These are phyloP conservation scores for Steinernema hermaphroditum DNA, from an alignment of 2,888 invertebrate species.

Conservation along the genomic window DNA sequence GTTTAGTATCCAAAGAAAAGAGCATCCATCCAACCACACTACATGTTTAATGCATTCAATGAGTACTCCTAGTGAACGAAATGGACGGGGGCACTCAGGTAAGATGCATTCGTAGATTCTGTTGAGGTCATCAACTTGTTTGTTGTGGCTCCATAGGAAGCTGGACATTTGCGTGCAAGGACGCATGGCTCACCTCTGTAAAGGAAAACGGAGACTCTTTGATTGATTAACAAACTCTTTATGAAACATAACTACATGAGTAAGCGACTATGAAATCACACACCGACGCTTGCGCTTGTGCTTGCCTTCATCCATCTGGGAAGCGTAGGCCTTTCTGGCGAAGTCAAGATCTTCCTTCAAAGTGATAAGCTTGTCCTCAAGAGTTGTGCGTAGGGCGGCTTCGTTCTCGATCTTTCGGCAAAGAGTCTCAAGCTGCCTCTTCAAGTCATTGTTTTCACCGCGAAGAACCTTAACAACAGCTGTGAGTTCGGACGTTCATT, in stretches of 20 bases:
- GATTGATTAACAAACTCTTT: too few species aligned
- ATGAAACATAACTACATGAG: too few species aligned
- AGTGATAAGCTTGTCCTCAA: conserved; percentile 72
- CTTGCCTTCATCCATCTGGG: conserved; percentile 84
- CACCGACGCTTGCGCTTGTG: conserved; percentile 82
- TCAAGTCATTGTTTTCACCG: conserved; percentile 74
- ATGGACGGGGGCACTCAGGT: too few species aligned
- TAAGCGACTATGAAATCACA: conserved; percentile 90
- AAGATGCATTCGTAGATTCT: too few species aligned
- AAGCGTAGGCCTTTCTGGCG: conserved; percentile 30
- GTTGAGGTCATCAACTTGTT: conserved; percentile 20
- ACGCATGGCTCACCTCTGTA: conserved; percentile 85
- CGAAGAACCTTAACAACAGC: neutral
- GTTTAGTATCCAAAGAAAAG: too few species aligned
- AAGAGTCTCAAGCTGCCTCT: conserved; percentile 79
- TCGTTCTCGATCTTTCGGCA: conserved; percentile 90
- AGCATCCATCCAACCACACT: too few species aligned
- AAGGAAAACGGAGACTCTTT: too few species aligned
- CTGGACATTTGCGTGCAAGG: conserved; percentile 89
- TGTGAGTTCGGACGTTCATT: neutral
- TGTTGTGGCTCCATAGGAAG: neutral
- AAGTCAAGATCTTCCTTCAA: conserved; percentile 53
- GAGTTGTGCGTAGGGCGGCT: conserved; percentile 86
- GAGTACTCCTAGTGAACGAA: too few species aligned
- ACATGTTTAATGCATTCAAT: too few species aligned